Base-by-base conservation (phyloP, 2,888 invertebrate genomes). In the Volucella zonaria region DNA sequence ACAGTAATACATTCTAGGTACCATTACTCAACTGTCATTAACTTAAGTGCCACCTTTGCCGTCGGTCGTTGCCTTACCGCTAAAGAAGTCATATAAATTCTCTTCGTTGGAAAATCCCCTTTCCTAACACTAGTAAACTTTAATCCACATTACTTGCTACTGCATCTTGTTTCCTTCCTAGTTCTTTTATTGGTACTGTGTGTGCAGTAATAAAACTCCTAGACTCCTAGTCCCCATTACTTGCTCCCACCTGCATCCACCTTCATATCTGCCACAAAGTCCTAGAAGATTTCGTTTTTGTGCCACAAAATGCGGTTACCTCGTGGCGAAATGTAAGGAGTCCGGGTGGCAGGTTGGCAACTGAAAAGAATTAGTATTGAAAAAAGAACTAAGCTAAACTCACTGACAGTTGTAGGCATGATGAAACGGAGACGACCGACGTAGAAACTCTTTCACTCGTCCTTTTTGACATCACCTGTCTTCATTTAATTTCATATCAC, bases 401-500 rank as follows among this genome's bases (percentile, higher is more conserved):
- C 31, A 52, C 40, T 49, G 12, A 61, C 9, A 3, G 11, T 31
- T 31, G 31, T 31, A 31, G 31, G 31, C 31, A 31, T 6, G 31
- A 31, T 31, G 15, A 1, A 47, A 38, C 3, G 45, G 8, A 15
- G 47, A 18, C 40, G n/a, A 47, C 42, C 58, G 18, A 15, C 6
- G 15, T 3, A 23, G 15, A 58, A 59, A 62, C 52, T 74, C 49
- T 58, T 51, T 58, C 47, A 43, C 23, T 73, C 31, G 14, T 45
- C 56, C 38, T 14, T 54, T 61, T 68, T 76, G 80, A 76, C 83
- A 79, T 83, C 83, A 83, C 83, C 83, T 83, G 83, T 71, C 83
- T 83, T 83, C 79, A 80, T 83, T 83, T 83, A 83, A 83, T 83
- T 83, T 83, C 83, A 83, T 79, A 80, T 80, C 75, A 83, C 83